phyloP scores from a whole-genome alignment of 2,888 invertebrate species.

The Liodrosophila aerea region DNA sequence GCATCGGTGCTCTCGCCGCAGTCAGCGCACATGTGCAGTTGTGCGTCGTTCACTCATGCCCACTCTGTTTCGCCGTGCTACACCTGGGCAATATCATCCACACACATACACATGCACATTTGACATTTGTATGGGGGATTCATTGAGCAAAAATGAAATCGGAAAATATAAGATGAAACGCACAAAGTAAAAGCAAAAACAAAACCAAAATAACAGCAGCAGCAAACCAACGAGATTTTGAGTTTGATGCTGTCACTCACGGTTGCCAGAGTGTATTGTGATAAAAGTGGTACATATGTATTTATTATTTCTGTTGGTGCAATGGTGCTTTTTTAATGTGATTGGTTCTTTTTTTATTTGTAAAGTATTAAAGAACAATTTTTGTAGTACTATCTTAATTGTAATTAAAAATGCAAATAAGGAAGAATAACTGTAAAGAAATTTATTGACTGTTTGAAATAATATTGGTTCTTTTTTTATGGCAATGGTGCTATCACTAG shows the following conservation, averaged over 20 bases:
- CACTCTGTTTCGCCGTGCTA: constrained; percentile 5
- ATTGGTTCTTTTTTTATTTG: too few relatives aligned
- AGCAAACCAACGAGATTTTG: background rate
- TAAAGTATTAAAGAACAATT: too few relatives aligned
- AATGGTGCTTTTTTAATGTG: too few relatives aligned
- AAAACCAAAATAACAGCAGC: constrained; percentile 15
- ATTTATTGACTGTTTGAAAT: too few relatives aligned
- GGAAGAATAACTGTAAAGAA: too few relatives aligned
- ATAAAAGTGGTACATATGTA: too few relatives aligned
- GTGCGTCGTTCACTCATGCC: constrained; percentile 6
- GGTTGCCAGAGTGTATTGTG: too few relatives aligned
- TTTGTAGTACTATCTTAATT: too few relatives aligned
- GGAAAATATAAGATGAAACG: constrained; percentile 36
- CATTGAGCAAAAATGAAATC: constrained; percentile 62
- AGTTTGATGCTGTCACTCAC: too few relatives aligned
- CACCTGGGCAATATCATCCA: constrained; percentile 43
- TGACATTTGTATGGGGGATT: constrained; percentile 29
- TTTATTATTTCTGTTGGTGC: too few relatives aligned
- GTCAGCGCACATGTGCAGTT: constrained; percentile 28
- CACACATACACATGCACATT: constrained; percentile 4
- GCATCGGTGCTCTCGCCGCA: constrained; percentile 9
- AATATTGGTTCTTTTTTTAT: too few relatives aligned
- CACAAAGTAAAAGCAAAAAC: constrained; percentile 10
- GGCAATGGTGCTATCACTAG: background rate
- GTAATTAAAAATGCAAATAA: too few relatives aligned